Percentiles rank a stretch among this genome's conserved stretches.
phyloP scores from a whole-genome alignment of 2,888 invertebrate genomes.

The Volucella inanis region DNA sequence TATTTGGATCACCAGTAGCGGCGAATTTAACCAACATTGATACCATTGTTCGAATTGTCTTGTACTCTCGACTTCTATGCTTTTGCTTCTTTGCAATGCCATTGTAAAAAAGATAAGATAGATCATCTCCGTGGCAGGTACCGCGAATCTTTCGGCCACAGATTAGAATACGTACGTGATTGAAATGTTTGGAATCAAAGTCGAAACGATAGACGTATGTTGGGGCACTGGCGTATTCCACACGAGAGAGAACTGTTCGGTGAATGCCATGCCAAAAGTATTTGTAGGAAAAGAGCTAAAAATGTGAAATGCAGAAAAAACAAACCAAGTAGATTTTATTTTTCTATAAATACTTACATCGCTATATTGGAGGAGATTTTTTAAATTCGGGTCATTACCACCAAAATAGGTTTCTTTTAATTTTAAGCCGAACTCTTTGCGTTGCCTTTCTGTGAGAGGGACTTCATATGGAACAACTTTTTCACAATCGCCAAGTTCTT shows the following conservation, averaged over 20 bases:
- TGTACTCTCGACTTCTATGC: conserved; percentile 80
- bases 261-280: conserved; percentile 83
- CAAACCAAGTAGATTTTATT: too few species aligned
- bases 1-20: conserved; percentile 80
- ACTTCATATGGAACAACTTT: conserved; percentile 80
- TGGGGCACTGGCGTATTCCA: conserved; percentile 78
- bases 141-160: conserved; percentile 82
- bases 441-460: conserved; percentile 78
- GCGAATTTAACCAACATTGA: conserved; percentile 81
- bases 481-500: conserved; percentile 79
- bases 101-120: conserved; percentile 82
- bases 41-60: conserved; percentile 81
- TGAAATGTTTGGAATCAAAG: conserved; percentile 82
- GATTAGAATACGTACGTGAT: conserved; percentile 81
- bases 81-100: conserved; percentile 80
- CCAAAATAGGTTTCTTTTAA: conserved; percentile 83
- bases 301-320: not conserved
- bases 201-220: conserved; percentile 82
- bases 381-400: conserved; percentile 80
- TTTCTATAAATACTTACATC: conserved; percentile 78
- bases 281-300: conserved; percentile 81
- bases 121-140: conserved; percentile 82
- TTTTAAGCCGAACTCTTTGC: conserved; percentile 80
- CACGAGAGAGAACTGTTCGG: conserved; percentile 80
- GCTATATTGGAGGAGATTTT: conserved; percentile 81